Conservation (phyloP, 2,113 vertebrate genomes). For the western clawed frog (Xenopus tropicalis) region DNA sequence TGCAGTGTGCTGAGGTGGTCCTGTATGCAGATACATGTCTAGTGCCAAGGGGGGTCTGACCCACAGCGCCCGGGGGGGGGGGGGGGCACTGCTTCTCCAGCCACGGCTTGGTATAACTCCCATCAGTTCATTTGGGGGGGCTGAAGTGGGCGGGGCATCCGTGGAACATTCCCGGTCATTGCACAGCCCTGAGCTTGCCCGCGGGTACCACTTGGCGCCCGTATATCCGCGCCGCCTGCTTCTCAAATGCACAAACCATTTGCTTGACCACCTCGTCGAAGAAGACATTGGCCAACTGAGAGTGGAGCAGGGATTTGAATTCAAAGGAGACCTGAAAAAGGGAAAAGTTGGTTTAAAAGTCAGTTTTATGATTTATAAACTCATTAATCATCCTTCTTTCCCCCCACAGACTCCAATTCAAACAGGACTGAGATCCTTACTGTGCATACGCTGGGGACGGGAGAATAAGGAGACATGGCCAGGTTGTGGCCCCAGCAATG, state of each 20-base stretch:
- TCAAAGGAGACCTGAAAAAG: conserved; percentile 70
- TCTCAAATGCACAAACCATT: conserved; percentile 72
- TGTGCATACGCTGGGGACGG: too few species aligned
- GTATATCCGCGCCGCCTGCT: conserved; percentile 57
- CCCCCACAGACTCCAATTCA: too few species aligned
- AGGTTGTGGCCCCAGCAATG: too few species aligned
- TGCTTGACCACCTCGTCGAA: conserved; percentile 72
- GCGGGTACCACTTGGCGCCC: conserved; percentile 16
- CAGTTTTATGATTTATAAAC: too few species aligned
- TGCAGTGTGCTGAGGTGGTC: conserved; percentile 17
- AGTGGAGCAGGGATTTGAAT: conserved; percentile 72
- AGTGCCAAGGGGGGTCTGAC: neutral
- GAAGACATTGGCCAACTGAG: conserved; percentile 66
- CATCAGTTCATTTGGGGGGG: neutral
- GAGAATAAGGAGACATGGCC: too few species aligned
- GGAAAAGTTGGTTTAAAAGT: neutral
- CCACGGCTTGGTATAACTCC: too few species aligned
- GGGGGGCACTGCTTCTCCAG: neutral
- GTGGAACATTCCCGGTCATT: neutral
- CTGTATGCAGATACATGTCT: neutral
- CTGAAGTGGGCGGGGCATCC: neutral
- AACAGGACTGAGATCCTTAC: too few species aligned
- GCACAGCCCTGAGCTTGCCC: conserved; percentile 33
- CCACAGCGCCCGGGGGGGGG: neutral
- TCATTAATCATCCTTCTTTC: too few species aligned